A percentile compares a stretch with the other conserved stretches of the same genome.
These are phyloP conservation scores for Lucinisca nassula DNA, from an alignment of 2,888 invertebrate genomes.

Conservation along the genomic window DNA sequence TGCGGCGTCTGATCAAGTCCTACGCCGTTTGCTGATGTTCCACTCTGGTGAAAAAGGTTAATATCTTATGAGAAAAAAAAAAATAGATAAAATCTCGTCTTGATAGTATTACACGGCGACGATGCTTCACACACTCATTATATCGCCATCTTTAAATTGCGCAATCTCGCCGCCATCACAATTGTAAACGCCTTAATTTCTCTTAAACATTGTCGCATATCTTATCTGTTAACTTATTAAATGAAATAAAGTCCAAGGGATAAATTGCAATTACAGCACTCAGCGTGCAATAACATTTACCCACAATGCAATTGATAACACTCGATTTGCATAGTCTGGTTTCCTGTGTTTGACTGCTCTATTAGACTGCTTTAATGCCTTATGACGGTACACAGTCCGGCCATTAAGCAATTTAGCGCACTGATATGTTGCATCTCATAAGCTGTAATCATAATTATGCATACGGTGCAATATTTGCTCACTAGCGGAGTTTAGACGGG, in stretches of 20 bases:
- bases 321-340: constrained; percentile 30
- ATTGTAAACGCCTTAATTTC: constrained; percentile 65
- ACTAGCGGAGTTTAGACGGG: neutral
- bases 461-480: neutral
- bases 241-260: constrained; percentile 59
- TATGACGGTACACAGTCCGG: neutral
- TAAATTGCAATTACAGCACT: constrained; percentile 67
- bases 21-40: too few species aligned
- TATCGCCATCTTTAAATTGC: constrained; percentile 57
- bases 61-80: too few species aligned
- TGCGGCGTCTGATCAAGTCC: too few species aligned
- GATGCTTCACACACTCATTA: too few species aligned
- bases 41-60: too few species aligned
- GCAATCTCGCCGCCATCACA: constrained; percentile 69
- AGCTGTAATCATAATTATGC: neutral
- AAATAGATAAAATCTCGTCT: too few species aligned
- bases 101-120: too few species aligned
- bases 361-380: too few species aligned
- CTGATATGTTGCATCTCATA: neutral
- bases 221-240: constrained; percentile 69
- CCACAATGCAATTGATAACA: constrained; percentile 15
- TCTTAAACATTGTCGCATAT: constrained; percentile 67
- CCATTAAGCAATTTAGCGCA: too few species aligned
- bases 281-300: constrained; percentile 64
- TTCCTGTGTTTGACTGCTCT: too few species aligned